Base-by-base conservation (phyloP, 2,113 vertebrate genomes). In the Nyctibius bracteatus region DNA sequence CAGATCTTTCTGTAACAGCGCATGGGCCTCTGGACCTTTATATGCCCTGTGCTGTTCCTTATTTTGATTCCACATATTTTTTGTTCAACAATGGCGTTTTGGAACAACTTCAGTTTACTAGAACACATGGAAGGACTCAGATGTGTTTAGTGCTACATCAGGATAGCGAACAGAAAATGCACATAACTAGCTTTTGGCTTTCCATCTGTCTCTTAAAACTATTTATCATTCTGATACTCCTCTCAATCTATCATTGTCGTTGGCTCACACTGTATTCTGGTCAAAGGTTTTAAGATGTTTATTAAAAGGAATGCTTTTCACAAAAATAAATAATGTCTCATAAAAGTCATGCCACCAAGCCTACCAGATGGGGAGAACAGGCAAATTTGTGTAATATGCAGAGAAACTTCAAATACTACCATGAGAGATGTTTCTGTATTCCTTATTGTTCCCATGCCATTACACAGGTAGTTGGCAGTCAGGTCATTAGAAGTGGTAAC, bases 381-480 rank as follows among this genome's bases (percentile, higher is more conserved):
- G 39, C 55, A 18, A 54, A 78, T 91, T 82, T 77, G 17, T 91
- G 55, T 79, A 81, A 74, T 58, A 57, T 22, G 55, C 65, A 74
- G 51, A 57, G 72, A 54, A 74, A 82, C 46, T 92, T 86, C 71
- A 81, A 81, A 54, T 77, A 80, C 30, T 54, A 46, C 62, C 79
- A n/a, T 24, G n/a, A 52, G 75, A 23, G 59, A 51, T 92, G 52
- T 94, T 86, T 86, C 75, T 81, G 14, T 75, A 25, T 27, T 91
- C 18, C 25, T 90, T 79, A 57, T 67, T 94, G 62, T 95, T 91
- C 62, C 83, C 74, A 81, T 61, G 58, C 88, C 90, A 52, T 95
- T 92, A 87, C 83, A 92, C 85, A 90, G 91, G 96, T 96, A 94
- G 78, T 80, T 94, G 86, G 85, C 81, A 93, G 74, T 65, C 63